phyloP scores from a whole-genome alignment of 30 jellyfish, hydroid and myxozoan genomes.

The Aurelia aurita region DNA sequence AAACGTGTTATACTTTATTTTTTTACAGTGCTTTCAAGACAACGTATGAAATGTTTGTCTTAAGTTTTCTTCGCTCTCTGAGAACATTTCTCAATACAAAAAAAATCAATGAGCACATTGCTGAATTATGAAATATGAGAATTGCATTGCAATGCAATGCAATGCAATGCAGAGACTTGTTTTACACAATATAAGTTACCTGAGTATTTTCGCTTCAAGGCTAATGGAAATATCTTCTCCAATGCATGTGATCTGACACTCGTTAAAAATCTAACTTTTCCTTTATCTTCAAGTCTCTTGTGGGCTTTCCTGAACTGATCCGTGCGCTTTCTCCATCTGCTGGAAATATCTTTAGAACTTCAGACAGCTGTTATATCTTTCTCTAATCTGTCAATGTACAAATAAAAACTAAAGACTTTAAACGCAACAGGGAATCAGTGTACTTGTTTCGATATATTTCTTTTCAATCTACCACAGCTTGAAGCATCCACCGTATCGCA shows the following conservation, averaged over 20 bases:
- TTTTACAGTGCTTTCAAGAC: too few relatives aligned
- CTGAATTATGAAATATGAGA: too few relatives aligned
- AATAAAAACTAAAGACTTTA: conserved; percentile 1
- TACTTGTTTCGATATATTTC: too few relatives aligned
- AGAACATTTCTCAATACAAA: too few relatives aligned
- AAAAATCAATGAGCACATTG: too few relatives aligned
- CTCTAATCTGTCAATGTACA: conserved; percentile 49
- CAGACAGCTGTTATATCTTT: conserved; percentile 14
- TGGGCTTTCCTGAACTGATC: conserved; percentile 48
- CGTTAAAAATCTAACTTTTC: conserved; percentile 24
- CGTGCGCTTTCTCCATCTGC: conserved; percentile 28
- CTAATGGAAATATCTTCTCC: conserved; percentile 41
- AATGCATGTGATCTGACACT: conserved; percentile 33
- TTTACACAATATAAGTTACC: conserved; percentile 8
- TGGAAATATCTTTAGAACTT: conserved; percentile 3
- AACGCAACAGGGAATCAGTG: neutral
- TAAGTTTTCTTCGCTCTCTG: too few relatives aligned
- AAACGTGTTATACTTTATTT: too few relatives aligned
- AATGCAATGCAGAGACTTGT: too few relatives aligned
- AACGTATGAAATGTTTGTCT: too few relatives aligned
- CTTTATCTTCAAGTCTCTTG: conserved; percentile 22
- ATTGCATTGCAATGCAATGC: too few relatives aligned
- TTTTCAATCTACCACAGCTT: too few relatives aligned
- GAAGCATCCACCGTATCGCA: too few relatives aligned
- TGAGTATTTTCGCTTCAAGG: conserved; percentile 46